Evolutionary conservation across 2,113 vertebrate genomes (phyloP).

Genomic region (Aspiorhynchus laticeps): DNA sequence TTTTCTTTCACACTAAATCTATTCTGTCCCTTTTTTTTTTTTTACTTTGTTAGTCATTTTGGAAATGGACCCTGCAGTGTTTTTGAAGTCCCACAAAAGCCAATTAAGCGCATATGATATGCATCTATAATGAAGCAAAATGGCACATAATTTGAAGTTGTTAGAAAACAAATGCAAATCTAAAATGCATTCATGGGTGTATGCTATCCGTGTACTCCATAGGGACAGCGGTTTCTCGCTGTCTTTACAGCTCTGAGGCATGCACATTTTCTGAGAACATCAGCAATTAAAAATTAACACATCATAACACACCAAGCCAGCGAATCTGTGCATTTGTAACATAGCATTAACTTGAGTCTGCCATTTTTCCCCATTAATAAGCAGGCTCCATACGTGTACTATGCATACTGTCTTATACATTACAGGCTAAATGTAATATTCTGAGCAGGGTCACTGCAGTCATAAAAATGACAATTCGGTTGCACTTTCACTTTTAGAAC

Average conservation of each 20-base stretch:
- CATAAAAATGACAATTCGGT: too few species aligned
- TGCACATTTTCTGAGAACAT: slow-evolving; percentile 33
- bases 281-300: slow-evolving; percentile 39
- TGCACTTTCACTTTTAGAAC: background rate
- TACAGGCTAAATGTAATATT: background rate
- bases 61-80: slow-evolving; percentile 55
- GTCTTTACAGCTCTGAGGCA: slow-evolving; percentile 28
- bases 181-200: slow-evolving; percentile 59
- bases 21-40: background rate
- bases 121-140: slow-evolving; percentile 64
- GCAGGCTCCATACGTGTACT: background rate
- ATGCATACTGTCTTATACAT: background rate
- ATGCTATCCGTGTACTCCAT: slow-evolving; percentile 25
- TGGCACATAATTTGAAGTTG: slow-evolving; percentile 57
- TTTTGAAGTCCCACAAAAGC: slow-evolving; percentile 61
- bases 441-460: background rate
- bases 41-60: slow-evolving; percentile 51
- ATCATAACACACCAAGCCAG: slow-evolving; percentile 30
- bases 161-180: slow-evolving; percentile 60
- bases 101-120: slow-evolving; percentile 62
- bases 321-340: slow-evolving; percentile 24
- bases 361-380: background rate
- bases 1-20: slow-evolving; percentile 27
- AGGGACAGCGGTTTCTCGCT: slow-evolving; percentile 1
- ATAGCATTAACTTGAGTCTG: background rate